Conservation (phyloP, 2,888 invertebrate species). For the Cosmopolites sordidus region DNA sequence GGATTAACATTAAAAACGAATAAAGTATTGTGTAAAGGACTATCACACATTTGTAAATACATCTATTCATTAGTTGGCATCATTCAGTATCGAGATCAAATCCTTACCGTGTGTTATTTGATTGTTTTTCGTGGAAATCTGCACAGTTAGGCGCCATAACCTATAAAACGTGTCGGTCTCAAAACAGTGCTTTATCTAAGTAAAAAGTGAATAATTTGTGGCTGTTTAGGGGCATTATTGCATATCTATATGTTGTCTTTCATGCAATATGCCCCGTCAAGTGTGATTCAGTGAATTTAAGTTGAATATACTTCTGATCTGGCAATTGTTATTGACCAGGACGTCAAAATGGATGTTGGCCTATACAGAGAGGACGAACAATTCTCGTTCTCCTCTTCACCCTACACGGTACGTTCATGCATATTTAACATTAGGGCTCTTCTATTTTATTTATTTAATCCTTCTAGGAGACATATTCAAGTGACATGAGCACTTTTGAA, state of each 20-base stretch:
- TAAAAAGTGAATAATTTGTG: constrained; percentile 15
- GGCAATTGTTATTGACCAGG: not conserved
- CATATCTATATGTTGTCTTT: not conserved
- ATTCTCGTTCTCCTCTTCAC: constrained; percentile 42
- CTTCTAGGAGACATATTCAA: constrained; percentile 28
- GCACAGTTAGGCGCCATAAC: constrained; percentile 31
- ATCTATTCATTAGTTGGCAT: constrained; percentile 10
- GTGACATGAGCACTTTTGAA: constrained; percentile 26
- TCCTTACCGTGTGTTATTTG: constrained; percentile 9
- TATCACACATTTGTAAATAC: constrained; percentile 6
- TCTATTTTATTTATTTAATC: not conserved
- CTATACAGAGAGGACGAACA: constrained; percentile 52
- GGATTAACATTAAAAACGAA: constrained; percentile 29
- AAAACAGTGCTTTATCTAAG: constrained; percentile 28
- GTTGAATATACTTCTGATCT: not conserved
- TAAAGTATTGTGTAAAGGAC: constrained; percentile 13
- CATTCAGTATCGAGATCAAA: constrained; percentile 13
- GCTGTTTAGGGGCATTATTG: not conserved
- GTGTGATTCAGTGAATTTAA: not conserved
- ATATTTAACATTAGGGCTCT: not conserved
- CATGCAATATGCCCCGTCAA: not conserved
- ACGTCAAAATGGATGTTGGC: constrained; percentile 52
- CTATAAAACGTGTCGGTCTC: constrained; percentile 30
- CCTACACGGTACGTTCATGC: constrained; percentile 25
- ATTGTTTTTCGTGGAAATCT: constrained; percentile 28